phyloP scores from a whole-genome alignment of 2,797 vertebrate genomes.

The Fundulus diaphanus region DNA sequence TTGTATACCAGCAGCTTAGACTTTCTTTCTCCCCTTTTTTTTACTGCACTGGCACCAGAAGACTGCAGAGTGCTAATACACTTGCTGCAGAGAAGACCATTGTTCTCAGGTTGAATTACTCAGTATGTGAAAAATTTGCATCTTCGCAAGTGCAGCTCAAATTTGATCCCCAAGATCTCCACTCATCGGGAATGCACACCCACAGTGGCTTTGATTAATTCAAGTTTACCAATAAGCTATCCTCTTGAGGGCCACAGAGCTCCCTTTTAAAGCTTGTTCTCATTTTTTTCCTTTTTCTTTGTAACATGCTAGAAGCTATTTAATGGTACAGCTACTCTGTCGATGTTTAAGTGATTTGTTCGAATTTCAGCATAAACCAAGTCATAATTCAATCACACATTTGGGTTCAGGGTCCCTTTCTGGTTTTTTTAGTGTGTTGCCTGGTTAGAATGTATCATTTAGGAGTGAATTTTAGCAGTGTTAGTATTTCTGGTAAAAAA shows the following conservation, averaged over 20 bases:
- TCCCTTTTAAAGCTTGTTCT: neutral
- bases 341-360: too few species aligned
- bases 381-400: neutral
- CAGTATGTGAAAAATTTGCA: slow-evolving; percentile 2
- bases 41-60: neutral
- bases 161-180: slow-evolving; percentile 15
- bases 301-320: neutral
- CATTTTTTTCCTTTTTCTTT: too few species aligned
- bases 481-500: neutral
- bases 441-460: too few species aligned
- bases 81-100: neutral
- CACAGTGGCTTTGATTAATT: slow-evolving; percentile 38
- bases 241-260: slow-evolving; percentile 20
- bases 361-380: neutral
- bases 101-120: neutral
- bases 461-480: neutral
- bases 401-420: too few species aligned
- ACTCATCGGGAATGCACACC: slow-evolving; percentile 22
- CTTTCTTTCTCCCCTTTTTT: neutral
- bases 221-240: slow-evolving; percentile 15
- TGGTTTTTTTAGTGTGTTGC: too few species aligned
- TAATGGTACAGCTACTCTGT: neutral
- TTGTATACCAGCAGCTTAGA: neutral
- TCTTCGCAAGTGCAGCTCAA: neutral
- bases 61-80: neutral